A percentile compares a stretch with the other conserved stretches of the same genome.
Conservation (phyloP, 2,797 vertebrate genomes). For the Sebastes flavidus region DNA sequence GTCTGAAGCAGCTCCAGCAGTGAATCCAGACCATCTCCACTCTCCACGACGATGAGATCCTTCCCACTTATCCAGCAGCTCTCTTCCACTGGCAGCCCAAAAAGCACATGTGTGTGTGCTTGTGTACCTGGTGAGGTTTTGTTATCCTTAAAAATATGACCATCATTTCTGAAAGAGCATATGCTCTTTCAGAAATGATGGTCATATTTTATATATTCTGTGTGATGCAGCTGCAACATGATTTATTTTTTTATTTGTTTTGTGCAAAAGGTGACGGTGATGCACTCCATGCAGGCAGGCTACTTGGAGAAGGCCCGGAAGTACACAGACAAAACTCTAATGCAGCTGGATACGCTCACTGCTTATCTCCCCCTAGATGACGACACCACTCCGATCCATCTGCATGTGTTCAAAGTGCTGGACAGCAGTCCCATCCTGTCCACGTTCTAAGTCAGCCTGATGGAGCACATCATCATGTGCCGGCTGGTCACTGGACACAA, state of each 20-base stretch:
- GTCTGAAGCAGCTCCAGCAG: slow-evolving; percentile 91
- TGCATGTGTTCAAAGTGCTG: too few relatives aligned
- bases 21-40: slow-evolving; percentile 96
- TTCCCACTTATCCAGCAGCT: slow-evolving; percentile 91
- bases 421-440: too few relatives aligned
- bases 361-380: not conserved
- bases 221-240: too few relatives aligned
- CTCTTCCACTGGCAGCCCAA: slow-evolving; percentile 95
- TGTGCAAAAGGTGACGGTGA: slow-evolving; percentile 84
- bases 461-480: too few relatives aligned
- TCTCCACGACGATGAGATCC: slow-evolving; percentile 90
- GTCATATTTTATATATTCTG: too few relatives aligned
- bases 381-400: not conserved
- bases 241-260: not conserved
- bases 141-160: not conserved
- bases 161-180: too few relatives aligned
- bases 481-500: too few relatives aligned
- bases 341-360: slow-evolving; percentile 83
- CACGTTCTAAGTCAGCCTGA: too few relatives aligned
- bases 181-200: too few relatives aligned
- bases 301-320: slow-evolving; percentile 95
- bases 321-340: slow-evolving; percentile 94
- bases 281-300: slow-evolving; percentile 87
- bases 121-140: slow-evolving; percentile 84
- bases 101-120: slow-evolving; percentile 93